Conservation (phyloP, 1,140 invertebrate species). For the Ostrea denselamellosa region DNA sequence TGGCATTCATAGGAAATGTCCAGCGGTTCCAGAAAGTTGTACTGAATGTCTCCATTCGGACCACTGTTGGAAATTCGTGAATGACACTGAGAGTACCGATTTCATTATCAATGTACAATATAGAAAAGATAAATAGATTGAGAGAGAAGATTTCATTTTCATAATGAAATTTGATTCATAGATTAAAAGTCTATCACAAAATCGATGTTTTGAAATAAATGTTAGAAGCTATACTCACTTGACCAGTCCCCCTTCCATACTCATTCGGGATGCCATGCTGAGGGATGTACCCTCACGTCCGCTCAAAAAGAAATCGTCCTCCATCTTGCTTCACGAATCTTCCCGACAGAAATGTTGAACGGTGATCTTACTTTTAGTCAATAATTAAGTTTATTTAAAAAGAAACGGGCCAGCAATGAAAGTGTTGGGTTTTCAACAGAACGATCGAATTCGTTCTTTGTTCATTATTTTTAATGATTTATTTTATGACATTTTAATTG, state of each 20-base stretch:
- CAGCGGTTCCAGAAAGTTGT: conserved; percentile 60
- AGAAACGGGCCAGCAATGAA: neutral
- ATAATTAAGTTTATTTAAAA: neutral
- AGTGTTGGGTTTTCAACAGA: neutral
- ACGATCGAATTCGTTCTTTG: neutral
- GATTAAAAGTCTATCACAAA: too few relatives aligned
- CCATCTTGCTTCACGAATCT: neutral
- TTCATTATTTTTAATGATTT: conserved; percentile 3
- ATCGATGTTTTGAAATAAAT: too few relatives aligned
- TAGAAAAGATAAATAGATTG: too few relatives aligned
- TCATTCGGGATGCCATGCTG: neutral
- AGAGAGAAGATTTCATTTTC: too few relatives aligned
- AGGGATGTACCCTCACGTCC: neutral
- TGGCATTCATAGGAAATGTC: conserved; percentile 70
- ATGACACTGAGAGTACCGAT: too few relatives aligned
- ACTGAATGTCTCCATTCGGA: conserved; percentile 58
- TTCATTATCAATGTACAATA: too few relatives aligned
- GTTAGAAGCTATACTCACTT: neutral
- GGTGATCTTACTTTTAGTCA: neutral
- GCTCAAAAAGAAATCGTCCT: conserved; percentile 4
- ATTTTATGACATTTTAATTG: neutral
- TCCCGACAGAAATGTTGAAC: neutral
- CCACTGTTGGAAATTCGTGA: neutral
- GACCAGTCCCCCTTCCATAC: neutral
- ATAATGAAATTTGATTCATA: too few relatives aligned